Evolutionary conservation across 1,140 invertebrate genomes (phyloP), one percentile per base, ranked within the genome.

Genomic region (Lucilia cuprina): DNA sequence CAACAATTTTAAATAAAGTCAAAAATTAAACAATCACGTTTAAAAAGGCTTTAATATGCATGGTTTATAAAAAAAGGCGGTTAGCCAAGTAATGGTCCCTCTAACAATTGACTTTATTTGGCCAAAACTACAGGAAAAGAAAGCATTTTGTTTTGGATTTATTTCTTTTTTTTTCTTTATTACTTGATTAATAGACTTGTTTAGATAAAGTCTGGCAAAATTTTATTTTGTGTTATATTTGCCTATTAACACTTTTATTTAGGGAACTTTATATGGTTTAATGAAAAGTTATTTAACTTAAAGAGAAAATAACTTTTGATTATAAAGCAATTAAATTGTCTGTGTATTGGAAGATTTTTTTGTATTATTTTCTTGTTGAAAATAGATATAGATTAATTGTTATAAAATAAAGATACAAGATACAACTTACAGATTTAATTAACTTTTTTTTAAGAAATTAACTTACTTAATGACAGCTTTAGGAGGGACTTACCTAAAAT

Each of bases 221-320:
- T 17, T 17, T 55, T 8, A 0, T 55, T 8, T 25, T 70, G 19
- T 70, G 25, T 30, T 30, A 30, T 70, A 70, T 70, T 70, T 70
- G 65, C 65, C 65, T 70, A 70, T 70, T 70, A 70, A 70, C 65
- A 70, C 65, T 70, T 70, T n/a, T 55, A 49, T 49, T 55, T 55
- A n/a, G 50, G 50, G 50, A 5, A n/a, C 4, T 55, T 55, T 55
- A 55, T 55, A 55, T 55, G 41, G 41, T 55, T 55, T 55, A 55
- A 55, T 55, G 50, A 55, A 55, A 55, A 17, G 3, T 55, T 55
- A 55, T 17, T 14, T 17, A n/a, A 55, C 25, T 55, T 55, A 14
- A 55, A 5, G 10, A 14, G 17, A 55, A 55, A 13, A 17, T 14
- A 55, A 49, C 7, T 55, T 55, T n/a, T 17, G 17, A 55, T 55